Conservation (phyloP, 2,888 invertebrate genomes). For the Stomorhina lunata region DNA sequence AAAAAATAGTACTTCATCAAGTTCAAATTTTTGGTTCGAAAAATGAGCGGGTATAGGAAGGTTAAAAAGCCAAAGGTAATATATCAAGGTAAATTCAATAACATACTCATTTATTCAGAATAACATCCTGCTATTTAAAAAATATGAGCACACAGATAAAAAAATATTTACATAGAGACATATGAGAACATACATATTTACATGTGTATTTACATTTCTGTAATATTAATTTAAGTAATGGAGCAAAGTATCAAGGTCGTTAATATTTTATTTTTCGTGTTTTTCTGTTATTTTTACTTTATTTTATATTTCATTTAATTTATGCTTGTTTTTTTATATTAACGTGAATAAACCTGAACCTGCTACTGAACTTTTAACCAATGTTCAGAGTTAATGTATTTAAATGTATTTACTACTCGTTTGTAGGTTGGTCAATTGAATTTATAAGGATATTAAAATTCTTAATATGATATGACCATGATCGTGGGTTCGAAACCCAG, state of each 20-base stretch:
- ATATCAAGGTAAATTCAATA: conserved; percentile 27
- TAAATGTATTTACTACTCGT: too few relatives aligned
- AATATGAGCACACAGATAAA: not conserved
- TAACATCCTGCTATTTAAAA: too few relatives aligned
- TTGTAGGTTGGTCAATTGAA: too few relatives aligned
- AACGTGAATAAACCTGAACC: not conserved
- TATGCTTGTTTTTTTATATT: not conserved
- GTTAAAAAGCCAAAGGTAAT: not conserved
- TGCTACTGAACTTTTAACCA: not conserved
- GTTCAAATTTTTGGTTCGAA: too few relatives aligned
- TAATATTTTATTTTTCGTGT: conserved; percentile 17
- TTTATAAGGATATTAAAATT: too few relatives aligned
- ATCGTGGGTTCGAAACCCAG: too few relatives aligned
- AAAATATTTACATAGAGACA: not conserved
- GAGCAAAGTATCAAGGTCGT: conserved; percentile 24
- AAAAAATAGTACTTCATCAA: too few relatives aligned
- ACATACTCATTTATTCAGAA: too few relatives aligned
- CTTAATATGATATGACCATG: too few relatives aligned
- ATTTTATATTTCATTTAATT: not conserved
- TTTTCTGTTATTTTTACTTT: not conserved
- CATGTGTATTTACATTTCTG: not conserved
- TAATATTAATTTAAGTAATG: conserved; percentile 20
- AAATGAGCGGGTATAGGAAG: too few relatives aligned
- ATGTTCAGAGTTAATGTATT: too few relatives aligned
- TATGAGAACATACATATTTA: not conserved